Evolutionary conservation across 2,113 vertebrate species (phyloP), one percentile per base, ranked within the genome.

Genomic region (Cololabis saira): DNA sequence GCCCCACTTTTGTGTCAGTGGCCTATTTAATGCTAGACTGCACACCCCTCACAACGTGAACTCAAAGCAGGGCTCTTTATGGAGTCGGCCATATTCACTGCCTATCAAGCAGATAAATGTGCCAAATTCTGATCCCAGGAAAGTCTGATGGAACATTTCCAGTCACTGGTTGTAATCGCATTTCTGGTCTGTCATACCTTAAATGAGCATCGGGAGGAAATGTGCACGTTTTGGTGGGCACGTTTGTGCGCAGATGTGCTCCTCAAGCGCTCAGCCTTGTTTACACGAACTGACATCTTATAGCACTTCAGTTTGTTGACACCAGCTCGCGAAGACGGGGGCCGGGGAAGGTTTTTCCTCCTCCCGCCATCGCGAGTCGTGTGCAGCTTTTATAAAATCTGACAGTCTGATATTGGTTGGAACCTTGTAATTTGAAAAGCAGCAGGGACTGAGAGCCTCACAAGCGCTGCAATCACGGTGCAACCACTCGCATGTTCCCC

Each of bases 21-120:
- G 72, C 71, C 78, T 83, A 82, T 87, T 84, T 86, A 77, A 82
- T 62, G 83, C 79, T 52, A 68, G 81, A 71, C 51, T 68, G 85
- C 81, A 80, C 87, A 81, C 8, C 61, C 45, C 61, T 71, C 61
- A 49, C 61, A 18, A 60, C 14, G 60, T 53, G 74, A 68, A 61
- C 83, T 73, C 18, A 73, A 80, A 73, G 65, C 27, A 21, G 2
- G 7, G 40, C 66, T 72, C 61, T 62, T 49, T 56, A 71, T 56
- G 33, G 51, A 27, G 55, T 21, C 37, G 1, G 45, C 21, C 51
- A 44, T 44, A 55, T 66, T 75, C 27, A 2, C 27, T n/a, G 71
- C 45, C 78, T 40, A 51, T 81, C 81, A 81, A 47, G 30, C 37
- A 48, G 61, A 62, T 59, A 47, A 41, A 22, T 12, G 9, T 3